Evolutionary conservation across 2,888 invertebrate genomes (phyloP).

Genomic region (Clitarchus hookeri): DNA sequence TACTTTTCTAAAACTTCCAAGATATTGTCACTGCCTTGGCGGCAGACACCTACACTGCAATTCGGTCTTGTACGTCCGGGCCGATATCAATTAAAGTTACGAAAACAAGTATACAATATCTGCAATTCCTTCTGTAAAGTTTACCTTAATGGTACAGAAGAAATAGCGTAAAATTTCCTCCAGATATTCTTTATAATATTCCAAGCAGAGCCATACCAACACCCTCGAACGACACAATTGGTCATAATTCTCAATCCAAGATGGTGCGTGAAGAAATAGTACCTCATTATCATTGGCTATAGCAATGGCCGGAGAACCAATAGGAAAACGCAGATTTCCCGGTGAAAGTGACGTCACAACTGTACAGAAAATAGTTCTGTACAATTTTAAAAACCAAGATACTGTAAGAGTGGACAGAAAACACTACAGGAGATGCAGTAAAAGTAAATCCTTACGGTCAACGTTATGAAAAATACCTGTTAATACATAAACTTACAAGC

Average conservation of each 20-base stretch:
- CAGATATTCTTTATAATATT: neutral
- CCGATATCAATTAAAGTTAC: neutral
- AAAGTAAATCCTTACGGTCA: too few relatives aligned
- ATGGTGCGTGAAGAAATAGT: neutral
- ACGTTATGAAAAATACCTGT: too few relatives aligned
- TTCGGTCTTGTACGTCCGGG: neutral
- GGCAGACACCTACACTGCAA: neutral
- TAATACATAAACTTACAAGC: too few relatives aligned
- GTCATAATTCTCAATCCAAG: neutral
- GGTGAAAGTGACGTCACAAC: constrained; percentile 28
- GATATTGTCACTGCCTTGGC: too few relatives aligned
- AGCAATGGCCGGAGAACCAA: constrained; percentile 18
- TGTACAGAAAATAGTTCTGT: constrained; percentile 9
- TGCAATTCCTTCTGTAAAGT: neutral
- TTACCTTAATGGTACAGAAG: neutral
- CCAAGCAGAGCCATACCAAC: neutral
- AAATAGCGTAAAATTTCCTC: neutral
- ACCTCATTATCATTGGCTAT: neutral
- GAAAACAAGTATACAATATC: neutral
- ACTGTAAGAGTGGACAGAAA: too few relatives aligned
- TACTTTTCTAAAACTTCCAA: too few relatives aligned
- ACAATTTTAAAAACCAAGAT: neutral
- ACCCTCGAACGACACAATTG: neutral
- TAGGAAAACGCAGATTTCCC: constrained; percentile 11
- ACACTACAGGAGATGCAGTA: too few relatives aligned